Evolutionary conservation across 2,113 vertebrate genomes (phyloP), one percentile per base, ranked within the genome.

Genomic region (Montifringilla adamsi): DNA sequence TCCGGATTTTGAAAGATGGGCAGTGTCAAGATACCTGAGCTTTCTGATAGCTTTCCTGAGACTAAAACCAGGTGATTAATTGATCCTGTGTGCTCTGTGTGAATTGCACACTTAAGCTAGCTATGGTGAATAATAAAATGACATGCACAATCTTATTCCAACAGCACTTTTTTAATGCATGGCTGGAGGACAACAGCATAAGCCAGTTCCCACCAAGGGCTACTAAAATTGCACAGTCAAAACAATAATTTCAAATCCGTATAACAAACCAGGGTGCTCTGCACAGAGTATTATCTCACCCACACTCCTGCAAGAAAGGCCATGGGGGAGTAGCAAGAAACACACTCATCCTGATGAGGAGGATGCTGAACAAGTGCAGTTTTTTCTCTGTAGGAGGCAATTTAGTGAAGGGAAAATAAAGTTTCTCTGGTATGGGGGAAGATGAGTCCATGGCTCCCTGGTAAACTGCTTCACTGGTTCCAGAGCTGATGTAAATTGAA

Each of bases 1-100:
- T 96, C 66, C 35, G 4, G 73, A 96, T 97, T 95, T 88, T 95
- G 90, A 95, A 90, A 86, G 73, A 97, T 0, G 90, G 94, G 27
- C 44, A 81, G 2, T 97, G 96, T 84, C 37, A 75, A 94, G 52
- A 88, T 60, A 15, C 6, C 43, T 92, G 83, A 95, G 20, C 9
- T 84, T 75, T 84, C 84, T 72, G 52, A 33, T 75, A 46, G 39
- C 44, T 60, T 72, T 88, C 13, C n/a, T 52, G 49, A 96, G 35
- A 60, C 73, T 60, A 53, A 63, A 68, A 86, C 21, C 56, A 84
- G 83, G 59, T 78, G 82, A 84, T 82, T 95, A 89, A 90, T 90
- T 75, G 75, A 95, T 88, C 81, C 90, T 88, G 63, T 41, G 28
- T 52, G 13, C 50, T 90, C 44, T 68, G 58, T 68, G 41, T 11